phyloP scores from a whole-genome alignment of 2,888 invertebrate genomes.

The Actias luna region DNA sequence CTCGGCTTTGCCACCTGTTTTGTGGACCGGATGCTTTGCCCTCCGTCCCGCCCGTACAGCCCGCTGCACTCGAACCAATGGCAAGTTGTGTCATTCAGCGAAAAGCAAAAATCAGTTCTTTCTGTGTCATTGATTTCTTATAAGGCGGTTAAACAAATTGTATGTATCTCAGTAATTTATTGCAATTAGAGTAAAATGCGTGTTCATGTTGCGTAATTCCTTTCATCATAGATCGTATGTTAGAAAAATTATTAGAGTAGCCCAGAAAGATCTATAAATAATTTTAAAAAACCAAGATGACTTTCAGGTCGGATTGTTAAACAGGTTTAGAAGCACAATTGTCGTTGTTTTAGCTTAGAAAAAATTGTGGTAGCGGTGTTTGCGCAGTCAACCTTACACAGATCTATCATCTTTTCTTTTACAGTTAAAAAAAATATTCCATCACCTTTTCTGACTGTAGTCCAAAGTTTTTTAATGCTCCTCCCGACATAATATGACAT shows the following conservation, averaged over 20 bases:
- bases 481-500: too few species aligned
- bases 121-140: not conserved
- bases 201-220: not conserved
- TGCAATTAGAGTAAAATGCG: not conserved
- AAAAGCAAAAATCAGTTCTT: not conserved
- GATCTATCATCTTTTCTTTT: not conserved
- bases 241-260: too few species aligned
- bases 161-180: not conserved
- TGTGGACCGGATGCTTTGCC: constrained; percentile 69
- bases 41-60: constrained; percentile 39
- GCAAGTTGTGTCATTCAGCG: not conserved
- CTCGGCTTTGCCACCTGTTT: constrained; percentile 70
- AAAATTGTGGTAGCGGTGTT: not conserved
- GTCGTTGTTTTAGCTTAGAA: not conserved
- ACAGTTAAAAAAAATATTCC: too few species aligned
- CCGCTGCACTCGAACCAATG: constrained; percentile 25
- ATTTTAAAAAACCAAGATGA: too few species aligned
- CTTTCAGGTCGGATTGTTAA: too few species aligned
- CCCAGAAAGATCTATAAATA: too few species aligned
- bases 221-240: not conserved
- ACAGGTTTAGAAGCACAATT: too few species aligned
- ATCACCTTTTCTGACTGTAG: too few species aligned
- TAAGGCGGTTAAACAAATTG: not conserved
- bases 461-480: too few species aligned
- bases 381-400: not conserved